A percentile compares a stretch with the other conserved stretches of the same genome.
These are phyloP conservation scores for Melieria omissa DNA, from an alignment of 2,888 invertebrate genomes.

Conservation along the genomic window DNA sequence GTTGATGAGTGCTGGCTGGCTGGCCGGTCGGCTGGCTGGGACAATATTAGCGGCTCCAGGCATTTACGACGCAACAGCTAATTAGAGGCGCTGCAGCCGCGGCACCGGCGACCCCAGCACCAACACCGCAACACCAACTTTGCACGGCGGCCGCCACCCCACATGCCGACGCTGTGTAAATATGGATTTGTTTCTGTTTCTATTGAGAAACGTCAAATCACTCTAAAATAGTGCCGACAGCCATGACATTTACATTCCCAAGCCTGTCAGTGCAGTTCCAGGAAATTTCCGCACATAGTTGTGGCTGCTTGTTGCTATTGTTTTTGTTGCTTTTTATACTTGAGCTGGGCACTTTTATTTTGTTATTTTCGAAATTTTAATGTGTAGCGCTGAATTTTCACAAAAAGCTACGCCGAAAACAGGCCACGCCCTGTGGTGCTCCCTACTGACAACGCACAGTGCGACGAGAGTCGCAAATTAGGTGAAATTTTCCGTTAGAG, in stretches of 20 bases:
- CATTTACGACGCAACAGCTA: neutral
- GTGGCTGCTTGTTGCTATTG: neutral
- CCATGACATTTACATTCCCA: conserved; percentile 34
- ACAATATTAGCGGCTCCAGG: neutral
- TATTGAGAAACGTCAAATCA: conserved; percentile 36
- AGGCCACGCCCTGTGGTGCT: neutral
- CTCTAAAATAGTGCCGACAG: conserved; percentile 33
- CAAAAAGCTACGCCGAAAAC: conserved; percentile 15
- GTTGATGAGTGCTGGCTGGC: neutral
- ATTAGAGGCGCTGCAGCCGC: neutral
- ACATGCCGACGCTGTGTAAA: conserved; percentile 23
- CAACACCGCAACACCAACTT: too few species aligned
- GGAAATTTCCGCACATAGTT: conserved; percentile 10
- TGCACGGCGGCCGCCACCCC: too few species aligned
- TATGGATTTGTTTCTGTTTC: conserved; percentile 28
- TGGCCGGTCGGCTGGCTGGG: neutral
- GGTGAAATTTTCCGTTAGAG: conserved; percentile 7
- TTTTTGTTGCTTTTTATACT: neutral
- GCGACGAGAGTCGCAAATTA: neutral
- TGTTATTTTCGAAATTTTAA: neutral
- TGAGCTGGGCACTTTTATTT: neutral
- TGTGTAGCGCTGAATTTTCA: neutral
- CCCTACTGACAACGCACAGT: neutral
- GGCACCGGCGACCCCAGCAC: too few species aligned
- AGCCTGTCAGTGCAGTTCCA: conserved; percentile 26